These are phyloP conservation scores for Agelastica alni DNA, from an alignment of 2,888 invertebrate genomes.

Conservation along the genomic window DNA sequence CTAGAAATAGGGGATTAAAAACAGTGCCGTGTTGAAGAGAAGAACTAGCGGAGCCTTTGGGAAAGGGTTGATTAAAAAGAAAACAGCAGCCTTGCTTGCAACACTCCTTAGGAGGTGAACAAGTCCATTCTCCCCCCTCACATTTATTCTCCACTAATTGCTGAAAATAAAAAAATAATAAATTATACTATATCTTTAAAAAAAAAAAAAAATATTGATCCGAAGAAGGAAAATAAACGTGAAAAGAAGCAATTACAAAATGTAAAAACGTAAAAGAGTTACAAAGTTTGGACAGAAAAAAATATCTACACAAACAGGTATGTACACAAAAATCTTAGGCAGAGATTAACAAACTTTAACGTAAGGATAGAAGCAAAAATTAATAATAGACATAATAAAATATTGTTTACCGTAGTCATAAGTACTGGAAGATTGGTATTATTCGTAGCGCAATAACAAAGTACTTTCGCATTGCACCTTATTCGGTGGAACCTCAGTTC, in stretches of 20 bases:
- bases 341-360: too few relatives aligned
- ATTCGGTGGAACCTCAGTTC: slow-evolving; percentile 44
- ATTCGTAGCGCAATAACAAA: slow-evolving; percentile 45
- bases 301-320: too few relatives aligned
- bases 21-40: slow-evolving; percentile 61
- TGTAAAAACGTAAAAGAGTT: too few relatives aligned
- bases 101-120: slow-evolving; percentile 76
- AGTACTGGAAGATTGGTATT: slow-evolving; percentile 45
- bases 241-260: too few relatives aligned
- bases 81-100: slow-evolving; percentile 68
- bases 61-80: slow-evolving; percentile 39
- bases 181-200: too few relatives aligned
- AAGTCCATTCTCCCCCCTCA: slow-evolving; percentile 67
- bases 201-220: too few relatives aligned
- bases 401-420: slow-evolving; percentile 49
- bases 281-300: too few relatives aligned
- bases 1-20: slow-evolving; percentile 68
- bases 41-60: slow-evolving; percentile 35
- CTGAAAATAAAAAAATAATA: too few relatives aligned
- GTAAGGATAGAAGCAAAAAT: too few relatives aligned
- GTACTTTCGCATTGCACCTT: slow-evolving; percentile 49
- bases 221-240: too few relatives aligned
- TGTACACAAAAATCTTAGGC: too few relatives aligned
- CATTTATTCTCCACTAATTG: slow-evolving; percentile 64
- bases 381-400: background rate